These are phyloP conservation scores for Brachyptera risi DNA, from an alignment of 2,888 invertebrate genomes.

Conservation along the genomic window DNA sequence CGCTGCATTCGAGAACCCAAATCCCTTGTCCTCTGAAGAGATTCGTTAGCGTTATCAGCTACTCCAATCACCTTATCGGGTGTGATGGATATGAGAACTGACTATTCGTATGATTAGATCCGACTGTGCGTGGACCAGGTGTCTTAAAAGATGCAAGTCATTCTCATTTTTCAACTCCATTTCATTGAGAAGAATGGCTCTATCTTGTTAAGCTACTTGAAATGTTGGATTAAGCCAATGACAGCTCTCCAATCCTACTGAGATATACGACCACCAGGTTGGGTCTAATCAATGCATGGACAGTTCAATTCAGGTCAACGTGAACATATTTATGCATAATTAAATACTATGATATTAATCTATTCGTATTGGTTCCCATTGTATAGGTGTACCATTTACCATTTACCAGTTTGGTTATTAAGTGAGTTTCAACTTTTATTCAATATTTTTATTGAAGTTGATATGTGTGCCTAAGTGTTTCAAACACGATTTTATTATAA, in stretches of 20 bases:
- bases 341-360: no score
- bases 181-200: neutral
- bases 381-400: no score
- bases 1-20: no score
- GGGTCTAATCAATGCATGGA: neutral
- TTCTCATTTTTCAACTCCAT: conserved; percentile 12
- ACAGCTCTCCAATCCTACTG: neutral
- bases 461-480: no score
- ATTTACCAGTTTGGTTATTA: no score
- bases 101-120: conserved; percentile 8
- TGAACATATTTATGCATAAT: no score
- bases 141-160: conserved; percentile 5
- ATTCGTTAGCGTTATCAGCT: conserved; percentile 13
- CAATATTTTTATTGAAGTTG: no score
- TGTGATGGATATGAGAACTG: neutral
- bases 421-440: no score
- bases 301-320: neutral
- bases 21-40: neutral
- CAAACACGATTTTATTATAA: no score
- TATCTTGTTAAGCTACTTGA: conserved; percentile 12
- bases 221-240: conserved; percentile 5
- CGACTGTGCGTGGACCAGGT: neutral
- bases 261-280: neutral
- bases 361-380: no score
- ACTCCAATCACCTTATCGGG: conserved; percentile 5